A percentile compares a stretch with the other conserved stretches of the same genome.
phyloP scores from a whole-genome alignment of 2,797 vertebrate species.

The Diceros bicornis region DNA sequence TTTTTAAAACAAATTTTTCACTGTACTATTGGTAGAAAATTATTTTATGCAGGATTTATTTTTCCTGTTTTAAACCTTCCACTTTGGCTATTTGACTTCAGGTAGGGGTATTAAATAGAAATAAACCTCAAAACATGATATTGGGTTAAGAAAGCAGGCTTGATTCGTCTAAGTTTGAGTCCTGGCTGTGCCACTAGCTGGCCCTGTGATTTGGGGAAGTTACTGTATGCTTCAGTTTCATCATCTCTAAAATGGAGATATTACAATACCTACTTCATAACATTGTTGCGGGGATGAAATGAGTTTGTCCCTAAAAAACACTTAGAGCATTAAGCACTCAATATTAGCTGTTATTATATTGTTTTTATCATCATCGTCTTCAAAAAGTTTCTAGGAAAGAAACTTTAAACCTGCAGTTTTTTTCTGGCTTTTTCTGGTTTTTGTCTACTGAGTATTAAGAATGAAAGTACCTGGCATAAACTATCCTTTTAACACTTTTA shows the following conservation, averaged over 20 bases:
- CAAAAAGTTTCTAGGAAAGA: not conserved
- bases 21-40: not conserved
- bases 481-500: not conserved
- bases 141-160: not conserved
- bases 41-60: constrained; percentile 22
- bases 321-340: not conserved
- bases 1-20: constrained; percentile 24
- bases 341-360: not conserved
- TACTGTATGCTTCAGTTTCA: not conserved
- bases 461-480: constrained; percentile 7
- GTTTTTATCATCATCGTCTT: constrained; percentile 14
- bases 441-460: constrained; percentile 25
- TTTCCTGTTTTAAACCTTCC: constrained; percentile 60
- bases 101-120: not conserved
- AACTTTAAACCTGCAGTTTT: not conserved
- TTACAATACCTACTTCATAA: not conserved
- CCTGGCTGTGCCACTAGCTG: not conserved
- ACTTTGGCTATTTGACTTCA: not conserved
- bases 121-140: constrained; percentile 53
- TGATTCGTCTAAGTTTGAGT: not conserved
- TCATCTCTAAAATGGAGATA: constrained; percentile 45
- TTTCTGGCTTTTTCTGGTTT: not conserved
- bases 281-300: not conserved
- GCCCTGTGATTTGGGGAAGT: not conserved
- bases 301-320: not conserved